Conservation (phyloP, 2,888 invertebrate genomes). For the Dicyrtomina minuta region DNA sequence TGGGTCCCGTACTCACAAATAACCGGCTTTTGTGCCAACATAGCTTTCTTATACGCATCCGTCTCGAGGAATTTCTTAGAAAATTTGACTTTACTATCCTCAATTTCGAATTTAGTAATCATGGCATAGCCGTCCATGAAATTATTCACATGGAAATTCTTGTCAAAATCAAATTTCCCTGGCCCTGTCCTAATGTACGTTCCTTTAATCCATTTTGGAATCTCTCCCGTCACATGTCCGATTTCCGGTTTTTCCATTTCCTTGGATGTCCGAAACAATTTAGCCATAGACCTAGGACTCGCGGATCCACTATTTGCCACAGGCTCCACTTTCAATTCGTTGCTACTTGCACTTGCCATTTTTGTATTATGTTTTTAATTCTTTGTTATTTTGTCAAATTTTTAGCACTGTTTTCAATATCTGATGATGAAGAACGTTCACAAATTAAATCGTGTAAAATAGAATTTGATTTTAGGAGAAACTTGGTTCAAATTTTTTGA, state of each 20-base stretch:
- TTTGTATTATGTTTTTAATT: no score
- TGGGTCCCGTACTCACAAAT: constrained; percentile 60
- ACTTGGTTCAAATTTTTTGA: no score
- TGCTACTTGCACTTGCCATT: background rate
- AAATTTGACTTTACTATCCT: constrained; percentile 52
- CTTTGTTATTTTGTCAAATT: no score
- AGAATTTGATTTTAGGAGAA: no score
- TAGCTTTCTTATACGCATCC: constrained; percentile 58
- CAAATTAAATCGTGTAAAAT: no score
- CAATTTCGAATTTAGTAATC: constrained; percentile 57
- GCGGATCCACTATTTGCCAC: background rate
- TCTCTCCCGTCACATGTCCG: constrained; percentile 50
- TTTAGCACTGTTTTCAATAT: no score
- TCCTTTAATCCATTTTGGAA: constrained; percentile 58
- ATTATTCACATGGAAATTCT: constrained; percentile 57
- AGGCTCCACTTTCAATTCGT: constrained; percentile 21
- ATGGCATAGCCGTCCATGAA: constrained; percentile 60
- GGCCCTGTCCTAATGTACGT: constrained; percentile 59
- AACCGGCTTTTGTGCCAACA: constrained; percentile 58
- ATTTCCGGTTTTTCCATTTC: constrained; percentile 22
- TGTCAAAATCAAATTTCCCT: constrained; percentile 58
- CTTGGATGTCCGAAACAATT: constrained; percentile 26
- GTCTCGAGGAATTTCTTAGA: constrained; percentile 57
- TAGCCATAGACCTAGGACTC: constrained; percentile 30
- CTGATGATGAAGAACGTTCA: no score